These are phyloP conservation scores for Chaenocephalus aceratus DNA, from an alignment of 2,113 vertebrate species.

Conservation along the genomic window DNA sequence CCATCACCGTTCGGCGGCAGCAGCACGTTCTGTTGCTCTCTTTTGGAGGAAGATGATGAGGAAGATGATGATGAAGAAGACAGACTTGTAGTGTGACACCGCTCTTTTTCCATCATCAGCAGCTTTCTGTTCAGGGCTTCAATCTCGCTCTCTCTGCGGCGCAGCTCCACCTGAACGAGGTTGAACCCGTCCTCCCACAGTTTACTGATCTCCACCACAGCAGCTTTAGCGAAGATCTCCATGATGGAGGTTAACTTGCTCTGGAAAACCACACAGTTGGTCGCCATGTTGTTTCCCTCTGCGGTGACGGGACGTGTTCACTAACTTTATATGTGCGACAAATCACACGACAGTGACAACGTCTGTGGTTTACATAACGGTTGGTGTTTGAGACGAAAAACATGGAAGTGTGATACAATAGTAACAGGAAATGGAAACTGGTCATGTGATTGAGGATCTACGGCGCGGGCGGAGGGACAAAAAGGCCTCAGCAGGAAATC, in stretches of 20 bases:
- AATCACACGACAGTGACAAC: not conserved
- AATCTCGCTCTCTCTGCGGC: constrained; percentile 78
- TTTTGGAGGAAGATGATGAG: constrained; percentile 34
- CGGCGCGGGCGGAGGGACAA: constrained; percentile 36
- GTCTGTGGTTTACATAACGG: constrained; percentile 26
- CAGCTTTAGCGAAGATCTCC: constrained; percentile 79
- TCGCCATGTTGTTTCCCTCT: constrained; percentile 53
- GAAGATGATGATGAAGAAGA: constrained; percentile 1
- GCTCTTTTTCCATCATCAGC: constrained; percentile 71
- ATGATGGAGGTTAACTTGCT: constrained; percentile 78
- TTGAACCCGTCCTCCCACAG: constrained; percentile 81
- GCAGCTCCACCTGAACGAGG: constrained; percentile 74
- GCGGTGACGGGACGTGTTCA: not conserved
- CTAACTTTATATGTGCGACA: not conserved
- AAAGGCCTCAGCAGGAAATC: not conserved
- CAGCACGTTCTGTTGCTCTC: constrained; percentile 46
- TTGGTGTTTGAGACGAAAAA: constrained; percentile 40
- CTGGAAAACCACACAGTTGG: constrained; percentile 73
- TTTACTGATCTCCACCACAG: constrained; percentile 79
- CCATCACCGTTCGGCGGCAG: constrained; percentile 58
- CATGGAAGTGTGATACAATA: constrained; percentile 57
- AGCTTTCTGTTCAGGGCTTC: constrained; percentile 72
- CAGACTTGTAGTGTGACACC: constrained; percentile 18
- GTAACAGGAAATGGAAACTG: constrained; percentile 58
- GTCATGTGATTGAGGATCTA: constrained; percentile 53